Evolutionary conservation across 2,888 invertebrate species (phyloP).

Genomic region (Drosophila mimetica): DNA sequence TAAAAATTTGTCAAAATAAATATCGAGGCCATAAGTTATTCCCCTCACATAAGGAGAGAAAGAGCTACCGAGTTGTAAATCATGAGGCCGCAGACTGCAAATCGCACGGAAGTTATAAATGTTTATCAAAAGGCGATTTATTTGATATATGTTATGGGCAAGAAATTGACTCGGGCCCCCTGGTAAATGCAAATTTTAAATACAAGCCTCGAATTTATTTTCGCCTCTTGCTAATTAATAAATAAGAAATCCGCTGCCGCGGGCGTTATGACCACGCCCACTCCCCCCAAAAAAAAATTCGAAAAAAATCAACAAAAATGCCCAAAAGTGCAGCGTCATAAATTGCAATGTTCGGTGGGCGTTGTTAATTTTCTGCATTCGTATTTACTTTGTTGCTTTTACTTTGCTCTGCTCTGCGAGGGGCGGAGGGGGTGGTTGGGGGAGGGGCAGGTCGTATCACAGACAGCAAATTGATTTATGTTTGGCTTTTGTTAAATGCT

Average conservation of each 20-base stretch:
- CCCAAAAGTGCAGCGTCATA: conserved; percentile 63
- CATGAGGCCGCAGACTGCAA: conserved; percentile 52
- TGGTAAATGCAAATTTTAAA: conserved; percentile 64
- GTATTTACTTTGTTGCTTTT: conserved; percentile 74
- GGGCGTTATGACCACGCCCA: conserved; percentile 62
- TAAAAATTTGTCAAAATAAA: conserved; percentile 72
- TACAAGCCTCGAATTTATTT: conserved; percentile 63
- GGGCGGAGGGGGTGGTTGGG: too few relatives aligned
- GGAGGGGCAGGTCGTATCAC: conserved; percentile 31
- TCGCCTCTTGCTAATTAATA: conserved; percentile 71
- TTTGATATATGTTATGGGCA: conserved; percentile 50
- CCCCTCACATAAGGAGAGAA: conserved; percentile 5
- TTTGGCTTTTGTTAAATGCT: conserved; percentile 73
- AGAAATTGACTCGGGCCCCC: conserved; percentile 16
- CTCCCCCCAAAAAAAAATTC: conserved; percentile 16
- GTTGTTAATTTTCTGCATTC: conserved; percentile 68
- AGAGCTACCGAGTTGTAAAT: conserved; percentile 57
- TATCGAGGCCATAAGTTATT: conserved; percentile 57
- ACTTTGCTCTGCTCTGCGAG: conserved; percentile 23
- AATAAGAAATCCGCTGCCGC: conserved; percentile 62
- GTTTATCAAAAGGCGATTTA: conserved; percentile 69
- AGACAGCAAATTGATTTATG: conserved; percentile 79
- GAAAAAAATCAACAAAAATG: conserved; percentile 18
- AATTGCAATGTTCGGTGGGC: conserved; percentile 72
- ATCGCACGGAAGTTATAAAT: conserved; percentile 66